These are phyloP conservation scores for Haliclystus octoradiatus DNA, from an alignment of 30 jellyfish, hydroid and myxozoan genomes.

Conservation along the genomic window DNA sequence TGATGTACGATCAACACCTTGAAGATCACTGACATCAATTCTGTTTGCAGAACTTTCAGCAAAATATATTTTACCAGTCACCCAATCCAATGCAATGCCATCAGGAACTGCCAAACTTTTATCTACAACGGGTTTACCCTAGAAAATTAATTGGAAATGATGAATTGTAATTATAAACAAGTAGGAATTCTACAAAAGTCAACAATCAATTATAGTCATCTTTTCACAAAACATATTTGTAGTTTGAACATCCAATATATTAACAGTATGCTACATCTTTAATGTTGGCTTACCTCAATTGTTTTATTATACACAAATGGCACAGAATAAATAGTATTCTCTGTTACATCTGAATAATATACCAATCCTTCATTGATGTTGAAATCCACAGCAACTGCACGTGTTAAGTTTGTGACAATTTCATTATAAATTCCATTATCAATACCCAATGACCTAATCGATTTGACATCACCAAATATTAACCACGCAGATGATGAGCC, in stretches of 20 bases:
- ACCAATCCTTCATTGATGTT: conserved; percentile 55
- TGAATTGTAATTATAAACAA: too few relatives aligned
- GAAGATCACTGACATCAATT: conserved; percentile 53
- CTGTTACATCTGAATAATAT: conserved; percentile 81
- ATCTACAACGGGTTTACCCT: conserved; percentile 42
- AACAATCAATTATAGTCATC: too few relatives aligned
- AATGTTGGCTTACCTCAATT: neutral
- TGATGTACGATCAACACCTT: conserved; percentile 58
- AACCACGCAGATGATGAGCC: too few relatives aligned
- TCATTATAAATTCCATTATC: conserved; percentile 29
- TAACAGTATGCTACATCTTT: too few relatives aligned
- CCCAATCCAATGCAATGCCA: conserved; percentile 97
- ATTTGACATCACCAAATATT: conserved; percentile 50
- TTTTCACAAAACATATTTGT: too few relatives aligned
- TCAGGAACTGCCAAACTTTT: conserved; percentile 98
- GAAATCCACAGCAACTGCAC: conserved; percentile 85
- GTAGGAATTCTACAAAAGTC: too few relatives aligned
- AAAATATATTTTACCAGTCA: conserved; percentile 53
- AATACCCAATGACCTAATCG: conserved; percentile 33
- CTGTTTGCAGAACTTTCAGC: conserved; percentile 91
- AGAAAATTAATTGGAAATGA: conserved; percentile 2
- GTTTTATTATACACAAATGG: neutral
- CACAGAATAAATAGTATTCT: conserved; percentile 45
- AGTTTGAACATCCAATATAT: too few relatives aligned
- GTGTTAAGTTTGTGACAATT: conserved; percentile 45